These are phyloP conservation scores for Drosophila kanapiae DNA, from an alignment of 1,140 invertebrate genomes.

Conservation along the genomic window DNA sequence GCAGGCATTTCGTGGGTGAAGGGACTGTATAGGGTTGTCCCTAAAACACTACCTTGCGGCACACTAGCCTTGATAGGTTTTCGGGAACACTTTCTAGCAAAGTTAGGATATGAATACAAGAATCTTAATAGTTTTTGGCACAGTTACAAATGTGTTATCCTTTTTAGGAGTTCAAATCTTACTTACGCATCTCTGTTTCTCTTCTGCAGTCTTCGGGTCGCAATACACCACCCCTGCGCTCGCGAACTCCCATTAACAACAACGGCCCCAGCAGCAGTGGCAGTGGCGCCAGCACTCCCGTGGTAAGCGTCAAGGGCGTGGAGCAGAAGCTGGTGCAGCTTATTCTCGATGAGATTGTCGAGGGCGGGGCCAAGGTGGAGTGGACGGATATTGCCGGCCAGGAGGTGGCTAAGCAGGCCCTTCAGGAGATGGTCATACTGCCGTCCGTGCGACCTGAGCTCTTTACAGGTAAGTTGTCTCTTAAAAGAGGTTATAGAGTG, in stretches of 20 bases:
- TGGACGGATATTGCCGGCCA: conserved; percentile 98
- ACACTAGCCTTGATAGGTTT: too few relatives aligned
- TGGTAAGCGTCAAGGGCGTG: conserved; percentile 89
- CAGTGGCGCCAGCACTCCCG: conserved; percentile 85
- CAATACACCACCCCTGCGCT: conserved; percentile 81
- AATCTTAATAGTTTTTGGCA: neutral
- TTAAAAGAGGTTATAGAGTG: too few relatives aligned
- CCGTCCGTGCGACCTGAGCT: conserved; percentile 97
- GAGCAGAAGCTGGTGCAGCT: conserved; percentile 96
- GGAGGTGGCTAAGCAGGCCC: conserved; percentile 96
- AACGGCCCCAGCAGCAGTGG: conserved; percentile 81
- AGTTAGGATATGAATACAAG: too few relatives aligned
- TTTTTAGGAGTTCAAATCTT: neutral
- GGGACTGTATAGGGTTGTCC: too few relatives aligned
- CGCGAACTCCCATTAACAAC: conserved; percentile 82
- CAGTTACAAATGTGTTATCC: too few relatives aligned
- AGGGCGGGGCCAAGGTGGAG: conserved; percentile 92
- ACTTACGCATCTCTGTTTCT: neutral
- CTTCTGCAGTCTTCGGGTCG: conserved; percentile 86
- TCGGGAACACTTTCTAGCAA: too few relatives aligned
- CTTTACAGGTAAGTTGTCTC: conserved; percentile 92
- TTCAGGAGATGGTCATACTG: conserved; percentile 98
- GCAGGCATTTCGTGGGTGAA: too few relatives aligned
- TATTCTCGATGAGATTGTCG: conserved; percentile 91
- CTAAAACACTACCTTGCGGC: too few relatives aligned